Base-by-base conservation (phyloP, 2,888 invertebrate genomes). In the Poecilus cupreus region DNA sequence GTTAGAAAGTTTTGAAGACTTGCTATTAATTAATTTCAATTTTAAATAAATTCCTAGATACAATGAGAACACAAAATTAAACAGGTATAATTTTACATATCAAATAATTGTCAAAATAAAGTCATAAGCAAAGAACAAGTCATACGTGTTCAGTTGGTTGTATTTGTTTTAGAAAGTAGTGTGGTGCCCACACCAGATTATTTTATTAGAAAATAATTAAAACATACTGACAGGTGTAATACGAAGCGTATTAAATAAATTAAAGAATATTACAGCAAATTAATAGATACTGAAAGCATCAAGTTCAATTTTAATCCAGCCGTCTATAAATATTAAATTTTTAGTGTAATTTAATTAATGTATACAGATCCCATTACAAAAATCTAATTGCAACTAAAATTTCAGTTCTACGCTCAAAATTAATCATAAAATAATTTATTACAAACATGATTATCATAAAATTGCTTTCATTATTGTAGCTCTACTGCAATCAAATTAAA, bases 381-480 rank as follows among this genome's bases (percentile, higher is more conserved):
- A 68, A 68, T 37, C 16, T 68, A 68, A 26, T 60, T 60, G 26
- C 24, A 54, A 22, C 24, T 60, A n/a, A 60, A 60, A 54, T 22
- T 10, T n/a, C 54, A 13, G 24, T 43, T 10, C n/a, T 60, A 26
- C 11, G 22, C 24, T 24, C 26, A 43, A 43, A 8, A 43, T 43
- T 43, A 5, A 43, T n/a, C 43, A 43, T 43, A 43, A 43, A n/a
- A 26, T 37, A 68, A 37, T 68, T 68, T 39, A 37, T 68, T 68
- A 32, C 13, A 68, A 68, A 68, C 18, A 13, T 68, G n/a, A 60
- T 68, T 37, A 68, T 68, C 20, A 68, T 68, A 68, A 68, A 37
- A 68, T 68, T 68, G 64, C 64, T 68, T 68, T 68, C 32, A 68
- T 68, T 68, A 68, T 68, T 32, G 6, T 16, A 51, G 43, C 60